Conservation (phyloP, 2,797 vertebrate species). For the Synanceia verrucosa region DNA sequence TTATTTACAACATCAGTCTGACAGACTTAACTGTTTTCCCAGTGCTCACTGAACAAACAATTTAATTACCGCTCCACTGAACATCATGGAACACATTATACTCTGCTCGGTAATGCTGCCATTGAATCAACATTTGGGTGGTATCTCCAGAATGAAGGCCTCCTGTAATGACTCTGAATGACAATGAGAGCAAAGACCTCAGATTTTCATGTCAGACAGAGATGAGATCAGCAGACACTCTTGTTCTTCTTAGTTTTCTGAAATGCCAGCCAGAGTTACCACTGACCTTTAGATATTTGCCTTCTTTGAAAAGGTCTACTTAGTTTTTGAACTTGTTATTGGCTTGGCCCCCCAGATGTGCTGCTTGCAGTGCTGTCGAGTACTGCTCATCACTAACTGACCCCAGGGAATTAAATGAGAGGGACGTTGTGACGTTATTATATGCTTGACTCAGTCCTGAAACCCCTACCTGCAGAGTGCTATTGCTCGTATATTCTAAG, state of each 20-base stretch:
- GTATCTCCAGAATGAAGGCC: neutral
- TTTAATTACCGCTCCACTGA: slow-evolving; percentile 25
- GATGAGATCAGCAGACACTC: neutral
- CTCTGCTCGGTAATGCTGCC: neutral
- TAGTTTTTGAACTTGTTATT: neutral
- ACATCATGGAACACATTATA: neutral
- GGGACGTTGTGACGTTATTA: no score
- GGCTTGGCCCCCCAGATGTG: neutral
- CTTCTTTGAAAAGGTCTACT: neutral
- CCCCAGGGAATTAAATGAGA: no score
- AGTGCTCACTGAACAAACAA: neutral
- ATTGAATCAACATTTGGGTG: slow-evolving; percentile 1
- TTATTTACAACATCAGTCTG: slow-evolving; percentile 12
- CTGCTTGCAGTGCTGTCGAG: no score
- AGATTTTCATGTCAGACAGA: neutral
- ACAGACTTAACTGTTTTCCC: slow-evolving; percentile 28
- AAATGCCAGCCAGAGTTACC: neutral
- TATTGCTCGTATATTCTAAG: neutral
- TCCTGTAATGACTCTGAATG: neutral
- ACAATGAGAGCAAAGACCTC: neutral
- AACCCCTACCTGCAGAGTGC: neutral
- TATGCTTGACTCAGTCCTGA: neutral
- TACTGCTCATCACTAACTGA: no score
- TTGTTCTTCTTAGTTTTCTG: neutral
- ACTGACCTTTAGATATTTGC: neutral